Base-by-base conservation (phyloP, 2,797 vertebrate genomes). In the Lithobates sylvaticus region DNA sequence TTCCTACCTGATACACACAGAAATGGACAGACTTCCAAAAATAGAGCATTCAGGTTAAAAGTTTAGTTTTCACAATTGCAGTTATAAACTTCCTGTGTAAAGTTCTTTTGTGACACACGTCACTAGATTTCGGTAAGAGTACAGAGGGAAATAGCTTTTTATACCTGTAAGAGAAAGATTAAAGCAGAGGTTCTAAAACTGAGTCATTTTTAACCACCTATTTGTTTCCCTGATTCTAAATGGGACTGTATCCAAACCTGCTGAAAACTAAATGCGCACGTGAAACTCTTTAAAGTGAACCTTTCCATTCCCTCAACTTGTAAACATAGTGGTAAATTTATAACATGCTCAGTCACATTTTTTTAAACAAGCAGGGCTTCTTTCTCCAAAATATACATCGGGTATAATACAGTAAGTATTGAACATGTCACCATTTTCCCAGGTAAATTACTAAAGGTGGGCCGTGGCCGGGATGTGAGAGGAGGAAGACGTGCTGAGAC, bases 61-160 rank as follows among this genome's bases (percentile, higher is more conserved):
- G 32, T 83, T 75, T 75, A 72, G 72, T 83, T 83, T 83, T 83
- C 39, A 68, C 81, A 83, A 71, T 64, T 83, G 36, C 81, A 75
- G 72, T 50, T 29, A 32, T 75, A 67, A 75, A 67, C 69, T 81
- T 72, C 79, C 79, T 81, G 79, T 64, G 69, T 26, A 23, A 73
- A 39, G 16, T 15, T 81, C 69, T 64, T 32, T 58, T 34, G n/a
- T 73, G 67, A 71, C 16, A 36, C n/a, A 81, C 79, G 69, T 81
- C 79, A 81, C 39, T 73, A 61, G 69, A 61, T 81, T 81, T 81
- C 79, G 79, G 79, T 81, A 81, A 81, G 72, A 81, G 68, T 72
- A 64, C 50, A 10, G 69, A 39, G 79, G 79, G 79, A 81, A 81
- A 72, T 78, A 78, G 76, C 64, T 69, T 64, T 71, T 27, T 32